Evolutionary conservation across 2,113 vertebrate species (phyloP), one percentile per base, ranked within the genome.

Genomic region (Cottus gobio): DNA sequence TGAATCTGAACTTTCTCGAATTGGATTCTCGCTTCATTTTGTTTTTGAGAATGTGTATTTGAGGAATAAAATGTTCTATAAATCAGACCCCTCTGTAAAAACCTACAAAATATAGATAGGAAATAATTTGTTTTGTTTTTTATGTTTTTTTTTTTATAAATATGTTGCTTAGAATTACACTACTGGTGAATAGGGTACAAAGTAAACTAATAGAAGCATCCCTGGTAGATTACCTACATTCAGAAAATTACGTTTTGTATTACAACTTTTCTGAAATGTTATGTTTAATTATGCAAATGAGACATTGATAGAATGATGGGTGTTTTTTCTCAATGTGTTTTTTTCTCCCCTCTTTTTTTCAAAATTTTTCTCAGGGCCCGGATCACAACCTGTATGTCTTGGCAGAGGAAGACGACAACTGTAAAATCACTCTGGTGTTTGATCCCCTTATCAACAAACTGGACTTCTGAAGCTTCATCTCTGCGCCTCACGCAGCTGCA

Each of bases 391-490:
- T 89, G 22, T 79, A 76, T 9, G 0, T 26, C 8, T 48, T 50
- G 0, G 7, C 4, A 11, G 44, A 70, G 52, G 79, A 86, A n/a
- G 84, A 87, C 12, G 75, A 78, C 3, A 56, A 22, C 31, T 91
- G 87, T 28, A 73, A 75, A 28, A 66, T 93, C 70, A 72, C 57
- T n/a, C 28, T 92, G 31, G 44, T 92, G 60, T 18, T 1, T 0
- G 87, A 92, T 5, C 26, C 60, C 0, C 13, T 65, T 31, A 42
- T 18, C 71, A 34, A 3, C 58, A 60, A 42, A 22, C 15, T 2
- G 4, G 0, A 39, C 42, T 39, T 24, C 13, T 68, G 67, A 68
- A 34, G 28, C 24, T 5, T 26, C 42, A 52, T 34, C 44, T 42
- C 44, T 7, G 30, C 31, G 46, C 5, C 26, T 13, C 4, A 13